A percentile compares a stretch with the other conserved stretches of the same genome.
These are phyloP conservation scores for Istiophorus platypterus DNA, from an alignment of 2,113 vertebrate species.

Conservation along the genomic window DNA sequence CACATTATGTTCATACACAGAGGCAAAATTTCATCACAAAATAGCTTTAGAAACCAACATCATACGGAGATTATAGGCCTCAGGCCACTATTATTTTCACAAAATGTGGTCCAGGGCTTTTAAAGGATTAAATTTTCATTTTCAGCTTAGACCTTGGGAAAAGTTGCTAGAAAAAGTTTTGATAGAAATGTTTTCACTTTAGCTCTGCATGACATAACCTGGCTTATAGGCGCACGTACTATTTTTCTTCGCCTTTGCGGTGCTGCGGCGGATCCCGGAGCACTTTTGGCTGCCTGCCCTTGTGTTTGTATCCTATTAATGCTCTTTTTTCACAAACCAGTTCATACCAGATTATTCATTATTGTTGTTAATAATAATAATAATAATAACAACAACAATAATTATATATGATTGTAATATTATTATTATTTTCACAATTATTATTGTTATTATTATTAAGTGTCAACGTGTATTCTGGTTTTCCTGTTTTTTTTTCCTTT, in stretches of 20 bases:
- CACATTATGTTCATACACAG: background rate
- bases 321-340: background rate
- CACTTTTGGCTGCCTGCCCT: background rate
- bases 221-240: background rate
- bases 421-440: too few species aligned
- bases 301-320: background rate
- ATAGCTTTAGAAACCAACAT: background rate
- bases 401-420: too few species aligned
- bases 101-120: background rate
- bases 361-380: too few species aligned
- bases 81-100: background rate
- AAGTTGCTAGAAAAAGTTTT: too few species aligned
- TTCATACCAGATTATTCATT: background rate
- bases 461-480: conserved; percentile 26
- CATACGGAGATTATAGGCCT: background rate
- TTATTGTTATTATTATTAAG: conserved; percentile 25
- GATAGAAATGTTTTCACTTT: background rate
- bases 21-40: background rate
- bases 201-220: background rate
- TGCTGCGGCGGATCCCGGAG: background rate
- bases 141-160: background rate
- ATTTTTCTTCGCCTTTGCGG: background rate
- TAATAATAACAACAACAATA: too few species aligned
- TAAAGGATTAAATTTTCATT: background rate
- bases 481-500: conserved; percentile 22